A percentile compares a stretch with the other conserved stretches of the same genome.
Conservation (phyloP, 2,113 vertebrate genomes). For the Salminus brasiliensis region DNA sequence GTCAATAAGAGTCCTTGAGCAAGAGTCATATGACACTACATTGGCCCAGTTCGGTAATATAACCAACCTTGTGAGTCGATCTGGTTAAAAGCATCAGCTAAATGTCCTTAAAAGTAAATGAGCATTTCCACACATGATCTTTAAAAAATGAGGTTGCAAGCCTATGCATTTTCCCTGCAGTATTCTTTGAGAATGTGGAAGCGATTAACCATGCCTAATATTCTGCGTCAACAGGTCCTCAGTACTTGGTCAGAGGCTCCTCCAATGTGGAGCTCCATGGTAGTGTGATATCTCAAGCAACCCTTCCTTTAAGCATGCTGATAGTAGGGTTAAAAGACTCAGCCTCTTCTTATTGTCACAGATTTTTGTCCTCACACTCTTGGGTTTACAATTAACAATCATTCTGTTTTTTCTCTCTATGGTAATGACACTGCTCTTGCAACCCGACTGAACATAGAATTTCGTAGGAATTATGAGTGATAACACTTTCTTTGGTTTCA, state of each 20-base stretch:
- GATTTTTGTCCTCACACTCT: background rate
- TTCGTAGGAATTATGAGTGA: background rate
- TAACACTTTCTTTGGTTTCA: background rate
- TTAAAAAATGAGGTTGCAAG: too few relatives aligned
- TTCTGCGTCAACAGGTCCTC: slow-evolving; percentile 61
- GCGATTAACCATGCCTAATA: slow-evolving; percentile 27
- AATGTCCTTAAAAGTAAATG: too few relatives aligned
- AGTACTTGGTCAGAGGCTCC: slow-evolving; percentile 57
- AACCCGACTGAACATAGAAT: background rate
- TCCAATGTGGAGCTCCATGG: slow-evolving; percentile 59
- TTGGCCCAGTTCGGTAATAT: too few relatives aligned
- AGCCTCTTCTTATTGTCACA: slow-evolving; percentile 7
- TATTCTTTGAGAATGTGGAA: background rate
- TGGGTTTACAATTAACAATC: slow-evolving; percentile 17
- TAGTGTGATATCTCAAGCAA: slow-evolving; percentile 44
- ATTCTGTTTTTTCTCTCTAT: background rate
- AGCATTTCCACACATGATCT: background rate
- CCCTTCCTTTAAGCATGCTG: slow-evolving; percentile 35
- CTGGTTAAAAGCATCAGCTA: too few relatives aligned
- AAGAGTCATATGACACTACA: too few relatives aligned
- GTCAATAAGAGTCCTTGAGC: too few relatives aligned
- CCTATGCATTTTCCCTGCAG: too few relatives aligned
- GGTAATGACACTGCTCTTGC: background rate
- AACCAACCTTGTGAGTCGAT: too few relatives aligned
- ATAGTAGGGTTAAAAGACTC: background rate